These are phyloP conservation scores for Staurois parvus DNA, from an alignment of 2,797 vertebrate genomes.

Conservation along the genomic window DNA sequence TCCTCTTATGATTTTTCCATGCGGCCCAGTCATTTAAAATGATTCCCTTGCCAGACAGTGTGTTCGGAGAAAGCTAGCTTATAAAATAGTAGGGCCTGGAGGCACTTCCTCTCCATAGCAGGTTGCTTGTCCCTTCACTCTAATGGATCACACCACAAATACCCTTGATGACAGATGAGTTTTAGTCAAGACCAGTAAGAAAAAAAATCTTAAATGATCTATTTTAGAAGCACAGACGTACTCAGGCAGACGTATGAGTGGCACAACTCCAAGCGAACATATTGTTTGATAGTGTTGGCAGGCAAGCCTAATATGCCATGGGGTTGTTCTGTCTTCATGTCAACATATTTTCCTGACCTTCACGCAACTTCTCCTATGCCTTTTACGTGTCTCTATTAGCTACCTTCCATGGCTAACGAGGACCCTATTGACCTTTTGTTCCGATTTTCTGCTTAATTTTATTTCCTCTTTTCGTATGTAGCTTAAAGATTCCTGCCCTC, in stretches of 20 bases:
- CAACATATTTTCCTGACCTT: conserved; percentile 62
- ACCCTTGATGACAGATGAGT: conserved; percentile 3
- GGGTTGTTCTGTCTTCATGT: conserved; percentile 54
- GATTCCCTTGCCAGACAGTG: neutral
- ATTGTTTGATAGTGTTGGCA: conserved; percentile 55
- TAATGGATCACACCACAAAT: conserved; percentile 8
- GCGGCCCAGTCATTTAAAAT: neutral
- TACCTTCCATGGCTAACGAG: conserved; percentile 53
- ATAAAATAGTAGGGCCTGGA: conserved; percentile 3
- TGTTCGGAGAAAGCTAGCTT: neutral
- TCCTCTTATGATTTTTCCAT: neutral
- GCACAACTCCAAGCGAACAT: conserved; percentile 54
- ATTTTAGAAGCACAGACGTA: conserved; percentile 41
- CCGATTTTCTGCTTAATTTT: conserved; percentile 44
- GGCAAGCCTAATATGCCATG: conserved; percentile 50
- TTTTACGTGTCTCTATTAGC: conserved; percentile 33
- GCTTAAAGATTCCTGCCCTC: conserved; percentile 54
- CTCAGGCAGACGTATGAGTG: conserved; percentile 30
- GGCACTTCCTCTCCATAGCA: neutral
- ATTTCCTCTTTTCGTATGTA: conserved; percentile 24
- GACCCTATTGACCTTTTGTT: conserved; percentile 49
- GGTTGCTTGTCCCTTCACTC: neutral
- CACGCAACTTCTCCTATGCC: conserved; percentile 31
- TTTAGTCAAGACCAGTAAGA: conserved; percentile 5
- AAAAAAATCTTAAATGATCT: conserved; percentile 16